phyloP scores from a whole-genome alignment of 1,140 invertebrate species.

The Drosophila ficusphila region DNA sequence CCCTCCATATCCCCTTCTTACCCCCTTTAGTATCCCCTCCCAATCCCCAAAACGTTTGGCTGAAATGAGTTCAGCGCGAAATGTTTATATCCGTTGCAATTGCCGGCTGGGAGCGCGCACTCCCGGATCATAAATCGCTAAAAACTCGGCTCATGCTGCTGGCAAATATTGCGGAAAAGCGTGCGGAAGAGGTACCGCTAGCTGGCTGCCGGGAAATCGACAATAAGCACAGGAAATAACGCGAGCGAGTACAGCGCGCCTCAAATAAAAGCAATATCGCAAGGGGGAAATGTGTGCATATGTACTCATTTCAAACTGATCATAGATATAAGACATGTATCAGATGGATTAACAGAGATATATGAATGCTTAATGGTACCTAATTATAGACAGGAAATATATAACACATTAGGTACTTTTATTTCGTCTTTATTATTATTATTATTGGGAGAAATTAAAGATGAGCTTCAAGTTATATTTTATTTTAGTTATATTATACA shows the following conservation, averaged over 20 bases:
- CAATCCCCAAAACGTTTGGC: conserved; percentile 39
- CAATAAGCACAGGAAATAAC: conserved; percentile 78
- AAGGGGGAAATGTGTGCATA: neutral
- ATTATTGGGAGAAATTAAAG: too few species aligned
- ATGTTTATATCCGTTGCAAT: conserved; percentile 81
- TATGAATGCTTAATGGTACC: neutral
- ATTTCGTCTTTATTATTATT: too few species aligned
- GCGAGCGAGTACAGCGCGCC: conserved; percentile 39
- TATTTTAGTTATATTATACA: too few species aligned
- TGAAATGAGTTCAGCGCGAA: conserved; percentile 74
- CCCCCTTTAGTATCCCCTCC: neutral
- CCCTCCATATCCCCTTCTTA: conserved; percentile 2
- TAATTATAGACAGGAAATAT: neutral
- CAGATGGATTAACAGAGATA: neutral
- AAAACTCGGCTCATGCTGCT: conserved; percentile 23
- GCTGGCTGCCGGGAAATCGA: conserved; percentile 58
- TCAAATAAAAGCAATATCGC: conserved; percentile 24
- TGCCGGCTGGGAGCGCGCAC: conserved; percentile 55
- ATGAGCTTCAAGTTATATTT: too few species aligned
- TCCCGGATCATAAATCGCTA: conserved; percentile 70
- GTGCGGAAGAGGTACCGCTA: conserved; percentile 65
- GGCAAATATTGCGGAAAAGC: conserved; percentile 74
- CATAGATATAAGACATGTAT: neutral
- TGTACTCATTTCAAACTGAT: conserved; percentile 5
- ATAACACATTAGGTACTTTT: neutral